Base-by-base conservation (phyloP, 2,888 invertebrate genomes). In the Cephus runcator region DNA sequence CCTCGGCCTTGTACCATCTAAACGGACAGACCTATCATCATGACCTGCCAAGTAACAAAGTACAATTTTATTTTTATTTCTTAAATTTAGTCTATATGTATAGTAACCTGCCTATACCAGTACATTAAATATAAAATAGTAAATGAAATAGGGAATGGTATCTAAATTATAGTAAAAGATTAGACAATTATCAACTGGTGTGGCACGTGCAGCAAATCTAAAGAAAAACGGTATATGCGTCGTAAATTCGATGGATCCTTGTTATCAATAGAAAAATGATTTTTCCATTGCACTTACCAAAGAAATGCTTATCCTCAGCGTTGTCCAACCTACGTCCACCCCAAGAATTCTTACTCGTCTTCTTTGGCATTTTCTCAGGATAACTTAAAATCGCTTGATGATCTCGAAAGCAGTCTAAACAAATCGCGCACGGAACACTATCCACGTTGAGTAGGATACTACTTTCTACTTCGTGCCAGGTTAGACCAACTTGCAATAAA, bases 1-100 rank as follows among this genome's bases (percentile, higher is more conserved):
- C 23, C 89, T 82, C 0, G 86, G 89, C 31, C 86, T 87, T 15
- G 75, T 85, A 4, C 81, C 77, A 23, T 77, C 78, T n/a, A 80
- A 79, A 76, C 86, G 81, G n/a, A 77, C 34, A n/a, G 77, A 76
- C 69, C 88, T 86, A 80, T 88, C 87, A 75, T 90, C 90, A 30
- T 89, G 89, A 34, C 83, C 90, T 90, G 23, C 9, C 31, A 23
- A n/a, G 35, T 76, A 34, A 71, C 56, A 56, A 56, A 56, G 56
- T 9, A 56, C 23, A 23, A 56, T 56, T 56, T 56, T 56, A 56
- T 56, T 40, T 40, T 40, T 56, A 56, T 56, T 23, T 56, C 23
- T 56, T 23, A 56, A 56, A 56, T 23, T 56, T 56, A 56, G 15
- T 40, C 15, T 15, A 15, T 12, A 35, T 35, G 35, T 6, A 40